Evolutionary conservation across 2,888 invertebrate genomes (phyloP).

Genomic region (Rugalucina vietnamica): DNA sequence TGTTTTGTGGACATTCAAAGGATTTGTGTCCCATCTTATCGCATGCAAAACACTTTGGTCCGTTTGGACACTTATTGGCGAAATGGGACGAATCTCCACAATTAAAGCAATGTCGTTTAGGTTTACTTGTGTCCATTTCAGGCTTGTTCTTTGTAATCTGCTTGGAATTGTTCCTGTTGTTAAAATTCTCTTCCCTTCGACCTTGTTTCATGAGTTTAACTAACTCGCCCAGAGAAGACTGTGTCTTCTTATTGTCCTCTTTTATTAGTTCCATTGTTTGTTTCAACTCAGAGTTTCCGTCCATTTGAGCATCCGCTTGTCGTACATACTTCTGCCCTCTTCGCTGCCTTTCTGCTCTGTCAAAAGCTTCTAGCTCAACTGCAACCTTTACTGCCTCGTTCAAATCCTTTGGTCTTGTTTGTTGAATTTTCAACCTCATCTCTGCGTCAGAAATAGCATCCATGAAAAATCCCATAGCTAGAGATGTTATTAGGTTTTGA

Average conservation of each 20-base stretch:
- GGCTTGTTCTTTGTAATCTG: neutral
- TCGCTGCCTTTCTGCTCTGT: constrained; percentile 1
- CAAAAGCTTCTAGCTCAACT: neutral
- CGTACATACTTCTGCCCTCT: neutral
- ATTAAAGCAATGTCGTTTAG: neutral
- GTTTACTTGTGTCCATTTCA: neutral
- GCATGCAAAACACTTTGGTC: neutral
- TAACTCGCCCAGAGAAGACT: neutral
- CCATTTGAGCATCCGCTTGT: neutral
- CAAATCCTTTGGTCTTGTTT: constrained; percentile 1
- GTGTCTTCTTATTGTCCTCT: neutral
- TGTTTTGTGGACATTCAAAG: neutral
- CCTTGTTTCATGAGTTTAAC: neutral
- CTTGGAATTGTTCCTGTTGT: neutral
- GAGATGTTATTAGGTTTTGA: neutral
- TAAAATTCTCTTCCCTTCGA: neutral
- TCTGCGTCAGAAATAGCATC: neutral
- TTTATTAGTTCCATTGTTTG: neutral
- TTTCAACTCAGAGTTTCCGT: neutral
- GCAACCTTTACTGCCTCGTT: neutral
- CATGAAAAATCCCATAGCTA: neutral
- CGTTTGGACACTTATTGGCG: neutral
- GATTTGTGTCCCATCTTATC: neutral
- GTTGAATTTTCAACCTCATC: too few relatives aligned
- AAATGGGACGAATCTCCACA: neutral